Evolutionary conservation across 2,113 vertebrate genomes (phyloP), one percentile per base, ranked within the genome.

Genomic region (Cephalopterus ornatus): DNA sequence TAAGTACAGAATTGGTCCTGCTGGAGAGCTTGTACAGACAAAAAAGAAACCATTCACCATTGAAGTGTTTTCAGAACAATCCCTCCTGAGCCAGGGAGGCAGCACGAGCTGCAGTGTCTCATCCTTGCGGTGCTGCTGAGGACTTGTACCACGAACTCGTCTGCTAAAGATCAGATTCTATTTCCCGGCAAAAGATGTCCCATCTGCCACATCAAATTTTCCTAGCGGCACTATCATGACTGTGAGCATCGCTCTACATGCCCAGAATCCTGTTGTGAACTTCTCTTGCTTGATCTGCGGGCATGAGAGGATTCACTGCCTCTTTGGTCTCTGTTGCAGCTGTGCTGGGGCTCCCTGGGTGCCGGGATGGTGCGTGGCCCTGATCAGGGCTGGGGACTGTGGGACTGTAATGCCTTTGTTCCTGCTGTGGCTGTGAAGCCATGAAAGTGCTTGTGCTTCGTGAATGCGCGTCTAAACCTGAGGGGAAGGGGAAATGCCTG

Each of bases 321-420:
- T 18, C 83, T 81, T 47, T 56, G 70, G 49, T 47, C 61, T 42
- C 39, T 26, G 10, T 9, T 11, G 14, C 75, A 71, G 77, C 8
- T 6, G 2, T 1, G 14, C 72, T 13, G 35, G 42, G 8, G n/a
- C 62, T 78, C 85, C 63, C 68, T 7, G 28, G 66, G 75, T 2
- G 1, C 35, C 0, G 8, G 18, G 24, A 4, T 12, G 3, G 10
- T 1, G 5, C 4, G 4, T 6, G 39, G 18, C 27, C 37, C 27
- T 7, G 37, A 35, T 18, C 4, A 2, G 8, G 33, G 56, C 73
- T 12, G 72, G 73, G 59, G 33, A 30, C 55, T 12, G 41, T 7
- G 27, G 66, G 47, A 21, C 28, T 37, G 28, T 4, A 30, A 42
- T 8, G 12, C 67, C 62, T 42, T 19, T 27, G 8, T 9, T 67